These are phyloP conservation scores for Auanema sp. DNA, from an alignment of 2,888 invertebrate genomes.

Conservation along the genomic window DNA sequence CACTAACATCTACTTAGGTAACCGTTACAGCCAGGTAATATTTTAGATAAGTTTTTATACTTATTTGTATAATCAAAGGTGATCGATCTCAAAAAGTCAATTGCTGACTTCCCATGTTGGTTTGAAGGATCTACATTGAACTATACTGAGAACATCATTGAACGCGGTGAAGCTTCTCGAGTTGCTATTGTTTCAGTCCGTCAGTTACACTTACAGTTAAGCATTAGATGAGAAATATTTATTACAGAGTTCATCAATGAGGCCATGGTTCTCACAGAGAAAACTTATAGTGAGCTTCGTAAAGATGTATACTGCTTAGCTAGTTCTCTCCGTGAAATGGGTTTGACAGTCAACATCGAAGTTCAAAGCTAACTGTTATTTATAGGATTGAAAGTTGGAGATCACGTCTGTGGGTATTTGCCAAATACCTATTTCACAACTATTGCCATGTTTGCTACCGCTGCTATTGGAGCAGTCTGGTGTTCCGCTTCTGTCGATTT, in stretches of 20 bases:
- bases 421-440: conserved; percentile 69
- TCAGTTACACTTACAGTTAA: background rate
- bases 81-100: conserved; percentile 65
- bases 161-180: too few relatives aligned
- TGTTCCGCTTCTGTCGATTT: conserved; percentile 70
- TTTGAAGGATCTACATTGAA: conserved; percentile 68
- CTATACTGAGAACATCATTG: conserved; percentile 69
- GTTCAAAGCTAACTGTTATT: background rate
- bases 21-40: conserved; percentile 42
- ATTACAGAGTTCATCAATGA: background rate
- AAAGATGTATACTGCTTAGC: conserved; percentile 50
- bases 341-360: conserved; percentile 8
- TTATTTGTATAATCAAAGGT: too few relatives aligned
- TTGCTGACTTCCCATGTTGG: conserved; percentile 69
- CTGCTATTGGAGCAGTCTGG: conserved; percentile 70
- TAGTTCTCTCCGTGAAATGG: conserved; percentile 38
- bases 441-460: conserved; percentile 69
- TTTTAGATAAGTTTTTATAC: too few relatives aligned
- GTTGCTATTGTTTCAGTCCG: too few relatives aligned
- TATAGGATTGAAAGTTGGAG: conserved; percentile 62
- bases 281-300: conserved; percentile 32
- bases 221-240: background rate
- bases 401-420: conserved; percentile 69
- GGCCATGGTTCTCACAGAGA: background rate
- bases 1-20: conserved; percentile 65